Evolutionary conservation across 2,888 invertebrate genomes (phyloP).

Genomic region (Flexamia atlantica): DNA sequence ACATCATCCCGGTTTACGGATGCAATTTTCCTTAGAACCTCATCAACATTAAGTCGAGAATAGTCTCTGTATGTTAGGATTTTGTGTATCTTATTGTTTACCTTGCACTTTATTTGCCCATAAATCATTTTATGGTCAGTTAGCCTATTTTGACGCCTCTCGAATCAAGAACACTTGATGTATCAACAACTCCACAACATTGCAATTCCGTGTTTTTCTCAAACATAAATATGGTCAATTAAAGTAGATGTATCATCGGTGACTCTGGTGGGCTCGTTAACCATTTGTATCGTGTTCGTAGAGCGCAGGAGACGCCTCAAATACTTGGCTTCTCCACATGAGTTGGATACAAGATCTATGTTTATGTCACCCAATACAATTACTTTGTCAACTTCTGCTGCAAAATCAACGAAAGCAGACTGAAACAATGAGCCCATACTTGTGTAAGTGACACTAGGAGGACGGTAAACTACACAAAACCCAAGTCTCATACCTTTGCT

Average conservation of each 20-base stretch:
- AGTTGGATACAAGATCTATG: constrained; percentile 7
- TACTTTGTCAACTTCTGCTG: constrained; percentile 7
- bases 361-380: constrained; percentile 20
- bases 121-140: constrained; percentile 18
- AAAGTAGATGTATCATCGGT: not conserved
- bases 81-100: not conserved
- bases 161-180: not conserved
- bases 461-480: not conserved
- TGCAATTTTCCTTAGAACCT: not conserved
- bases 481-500: not conserved
- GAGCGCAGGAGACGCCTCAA: not conserved
- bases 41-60: not conserved
- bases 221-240: constrained; percentile 18
- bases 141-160: constrained; percentile 14
- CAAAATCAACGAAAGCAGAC: not conserved
- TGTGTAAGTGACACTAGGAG: not conserved
- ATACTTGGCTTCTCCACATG: not conserved
- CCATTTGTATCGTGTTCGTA: not conserved
- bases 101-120: not conserved
- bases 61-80: constrained; percentile 19
- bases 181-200: not conserved
- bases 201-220: not conserved
- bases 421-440: not conserved
- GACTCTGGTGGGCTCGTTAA: constrained; percentile 38
- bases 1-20: not conserved